phyloP scores from a whole-genome alignment of 2,113 vertebrate genomes.

The Potamarius usumacintae region DNA sequence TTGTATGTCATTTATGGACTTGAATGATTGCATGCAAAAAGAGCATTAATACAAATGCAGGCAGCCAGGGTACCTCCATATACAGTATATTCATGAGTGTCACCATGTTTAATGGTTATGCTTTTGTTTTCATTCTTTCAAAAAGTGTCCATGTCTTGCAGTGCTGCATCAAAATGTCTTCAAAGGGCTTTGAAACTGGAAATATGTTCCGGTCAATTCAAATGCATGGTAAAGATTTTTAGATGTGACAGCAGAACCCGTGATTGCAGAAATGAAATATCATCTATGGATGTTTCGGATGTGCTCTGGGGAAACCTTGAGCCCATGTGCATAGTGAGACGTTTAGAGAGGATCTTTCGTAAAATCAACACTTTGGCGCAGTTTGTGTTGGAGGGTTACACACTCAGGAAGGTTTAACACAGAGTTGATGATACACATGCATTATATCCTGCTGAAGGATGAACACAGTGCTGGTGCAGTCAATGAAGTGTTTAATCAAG shows the following conservation, averaged over 20 bases:
- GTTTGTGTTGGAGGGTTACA: background rate
- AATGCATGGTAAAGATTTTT: background rate
- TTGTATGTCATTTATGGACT: background rate
- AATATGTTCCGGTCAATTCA: background rate
- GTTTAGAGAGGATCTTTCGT: background rate
- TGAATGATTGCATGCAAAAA: background rate
- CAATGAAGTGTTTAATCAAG: slow-evolving; percentile 61
- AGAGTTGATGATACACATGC: slow-evolving; percentile 5
- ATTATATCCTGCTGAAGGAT: background rate
- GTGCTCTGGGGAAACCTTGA: background rate
- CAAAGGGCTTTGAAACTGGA: background rate
- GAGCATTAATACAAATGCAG: background rate
- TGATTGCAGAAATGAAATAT: background rate
- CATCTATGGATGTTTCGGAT: background rate
- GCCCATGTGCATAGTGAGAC: background rate
- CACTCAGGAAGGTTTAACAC: background rate
- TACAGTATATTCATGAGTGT: background rate
- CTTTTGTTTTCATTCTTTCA: background rate
- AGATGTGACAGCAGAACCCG: background rate
- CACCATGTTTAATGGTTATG: no score
- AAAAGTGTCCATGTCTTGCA: background rate
- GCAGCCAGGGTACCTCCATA: no score
- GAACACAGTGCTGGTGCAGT: slow-evolving; percentile 22
- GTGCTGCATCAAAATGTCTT: background rate
- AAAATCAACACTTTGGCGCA: background rate